Conservation (phyloP, 1,140 invertebrate species). For the Epicauta chinensis region DNA sequence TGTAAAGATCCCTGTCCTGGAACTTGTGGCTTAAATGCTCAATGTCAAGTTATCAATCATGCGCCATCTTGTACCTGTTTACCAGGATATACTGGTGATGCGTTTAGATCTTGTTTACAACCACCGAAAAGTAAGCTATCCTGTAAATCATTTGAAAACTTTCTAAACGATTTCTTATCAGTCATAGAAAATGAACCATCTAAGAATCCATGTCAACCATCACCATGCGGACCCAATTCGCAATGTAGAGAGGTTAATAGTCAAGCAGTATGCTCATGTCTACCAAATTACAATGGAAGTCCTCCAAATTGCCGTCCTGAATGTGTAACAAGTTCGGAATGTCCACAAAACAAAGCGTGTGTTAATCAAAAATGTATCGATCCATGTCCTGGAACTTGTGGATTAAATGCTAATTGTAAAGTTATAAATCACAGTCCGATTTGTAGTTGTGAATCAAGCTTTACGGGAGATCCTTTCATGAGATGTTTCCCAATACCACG, state of each 20-base stretch:
- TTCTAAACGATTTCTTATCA: not conserved
- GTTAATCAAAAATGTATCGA: slow-evolving; percentile 53
- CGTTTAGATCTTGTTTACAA: slow-evolving; percentile 53
- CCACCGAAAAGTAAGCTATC: slow-evolving; percentile 48
- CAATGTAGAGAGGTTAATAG: slow-evolving; percentile 53
- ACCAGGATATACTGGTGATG: slow-evolving; percentile 63
- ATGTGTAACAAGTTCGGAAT: slow-evolving; percentile 57
- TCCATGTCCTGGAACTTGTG: slow-evolving; percentile 55
- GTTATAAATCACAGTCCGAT: slow-evolving; percentile 55
- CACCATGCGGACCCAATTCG: slow-evolving; percentile 63
- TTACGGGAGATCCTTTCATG: slow-evolving; percentile 50
- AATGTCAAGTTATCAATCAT: slow-evolving; percentile 68
- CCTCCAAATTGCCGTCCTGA: slow-evolving; percentile 62
- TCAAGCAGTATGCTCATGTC: slow-evolving; percentile 57
- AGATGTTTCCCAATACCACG: slow-evolving; percentile 43
- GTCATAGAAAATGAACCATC: slow-evolving; percentile 35
- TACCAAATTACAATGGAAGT: slow-evolving; percentile 56
- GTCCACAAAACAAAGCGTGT: slow-evolving; percentile 51
- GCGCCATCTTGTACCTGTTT: slow-evolving; percentile 63
- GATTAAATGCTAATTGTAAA: slow-evolving; percentile 51
- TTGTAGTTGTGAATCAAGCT: slow-evolving; percentile 46
- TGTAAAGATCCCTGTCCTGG: slow-evolving; percentile 69
- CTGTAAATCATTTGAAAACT: not conserved
- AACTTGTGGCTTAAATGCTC: slow-evolving; percentile 63
- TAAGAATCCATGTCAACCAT: slow-evolving; percentile 55